Evolutionary conservation across 2,888 invertebrate species (phyloP), one percentile per base, ranked within the genome.

Genomic region (Unio delphinus): DNA sequence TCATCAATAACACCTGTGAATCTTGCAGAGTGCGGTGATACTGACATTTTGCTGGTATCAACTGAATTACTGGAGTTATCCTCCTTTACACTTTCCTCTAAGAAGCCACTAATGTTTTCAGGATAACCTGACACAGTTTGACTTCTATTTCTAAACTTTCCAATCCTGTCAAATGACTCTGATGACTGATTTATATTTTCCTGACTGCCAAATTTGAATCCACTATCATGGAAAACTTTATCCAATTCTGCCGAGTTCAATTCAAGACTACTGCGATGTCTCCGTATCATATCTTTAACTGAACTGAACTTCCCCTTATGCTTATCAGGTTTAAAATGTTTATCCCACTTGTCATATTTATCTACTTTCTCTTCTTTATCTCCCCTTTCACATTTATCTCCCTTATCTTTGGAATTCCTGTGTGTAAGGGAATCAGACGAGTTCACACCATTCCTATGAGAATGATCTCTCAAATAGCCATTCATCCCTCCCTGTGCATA

Each of bases 251-350:
- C 73, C n/a, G 75, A 75, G 61, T 79, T 78, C 63, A 86, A 74
- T 63, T 87, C 86, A 61, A 86, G 68, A 62, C 83, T 84, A 67
- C 86, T 84, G 64, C 84, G 75, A 67, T 85, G 84, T n/a, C 83
- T 80, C 26, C 82, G 74, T 23, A 73, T 65, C 28, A 80, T 80
- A 65, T 86, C 84, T 30, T 80, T 81, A 75, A 85, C 78, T 57
- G 78, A 75, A 15, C 76, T 78, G 65, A 84, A 80, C 56, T 79
- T 77, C 5, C 83, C 77, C 61, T 73, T 81, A 1, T 65, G 64
- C 65, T 74, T 75, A 28, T 69, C 74, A 64, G 75, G 78, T 56
- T 59, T 61, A 34, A 64, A 69, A n/a, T 67, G 67, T 65, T 67
- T 71, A 20, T 62, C 59, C 23, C 55, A 60, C 54, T 64, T 66